A percentile compares a stretch with the other conserved stretches of the same genome.
Conservation (phyloP, 2,797 vertebrate species). For the Poeciliopsis paucimaculata region DNA sequence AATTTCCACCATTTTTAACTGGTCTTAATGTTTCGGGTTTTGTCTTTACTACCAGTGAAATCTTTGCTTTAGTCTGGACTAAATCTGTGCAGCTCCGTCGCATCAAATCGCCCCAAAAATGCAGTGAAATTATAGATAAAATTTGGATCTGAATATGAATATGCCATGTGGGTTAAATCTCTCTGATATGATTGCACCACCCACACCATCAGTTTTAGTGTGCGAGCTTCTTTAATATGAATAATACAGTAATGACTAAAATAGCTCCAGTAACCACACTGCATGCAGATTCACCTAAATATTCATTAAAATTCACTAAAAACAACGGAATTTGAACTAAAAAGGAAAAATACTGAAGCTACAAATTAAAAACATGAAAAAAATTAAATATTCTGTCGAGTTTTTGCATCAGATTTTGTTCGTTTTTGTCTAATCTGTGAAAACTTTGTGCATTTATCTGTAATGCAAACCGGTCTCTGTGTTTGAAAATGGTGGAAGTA, state of each 20-base stretch:
- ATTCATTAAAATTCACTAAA: neutral
- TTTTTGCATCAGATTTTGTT: neutral
- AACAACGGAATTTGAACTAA: neutral
- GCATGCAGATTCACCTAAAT: neutral
- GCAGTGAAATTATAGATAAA: neutral
- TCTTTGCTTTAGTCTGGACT: too few species aligned
- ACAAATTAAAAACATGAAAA: neutral
- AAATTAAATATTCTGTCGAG: neutral
- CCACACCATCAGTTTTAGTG: neutral
- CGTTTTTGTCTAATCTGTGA: neutral
- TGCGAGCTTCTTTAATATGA: neutral
- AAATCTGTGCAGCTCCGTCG: neutral
- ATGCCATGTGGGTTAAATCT: neutral
- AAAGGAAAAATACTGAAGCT: neutral
- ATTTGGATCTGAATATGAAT: neutral
- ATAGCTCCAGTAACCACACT: neutral
- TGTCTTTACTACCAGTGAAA: too few species aligned
- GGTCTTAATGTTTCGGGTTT: too few species aligned
- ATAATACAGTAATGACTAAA: slow-evolving; percentile 2
- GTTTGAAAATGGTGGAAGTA: neutral
- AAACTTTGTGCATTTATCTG: neutral
- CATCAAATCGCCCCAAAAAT: neutral
- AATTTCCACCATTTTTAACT: too few species aligned
- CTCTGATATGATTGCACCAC: neutral
- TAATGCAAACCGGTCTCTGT: neutral